Conservation (phyloP, 2,113 vertebrate genomes). For the Rhynchopsitta pachyrhyncha region DNA sequence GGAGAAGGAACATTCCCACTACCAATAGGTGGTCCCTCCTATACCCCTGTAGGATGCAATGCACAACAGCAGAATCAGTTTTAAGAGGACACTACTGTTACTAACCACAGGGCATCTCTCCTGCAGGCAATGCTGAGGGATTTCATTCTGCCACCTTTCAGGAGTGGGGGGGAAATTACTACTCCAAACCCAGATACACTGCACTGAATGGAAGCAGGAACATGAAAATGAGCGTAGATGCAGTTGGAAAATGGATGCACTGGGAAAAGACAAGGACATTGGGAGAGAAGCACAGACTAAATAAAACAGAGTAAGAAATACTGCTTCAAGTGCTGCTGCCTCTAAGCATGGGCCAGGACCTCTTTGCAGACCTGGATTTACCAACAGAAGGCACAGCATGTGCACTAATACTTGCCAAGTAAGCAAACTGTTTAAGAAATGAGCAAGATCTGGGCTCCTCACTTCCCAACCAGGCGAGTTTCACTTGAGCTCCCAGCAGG, state of each 20-base stretch:
- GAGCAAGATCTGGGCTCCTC: background rate
- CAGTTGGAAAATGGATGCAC: background rate
- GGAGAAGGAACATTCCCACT: background rate
- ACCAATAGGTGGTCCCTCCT: background rate
- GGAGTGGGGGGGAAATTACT: background rate
- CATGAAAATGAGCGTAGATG: background rate
- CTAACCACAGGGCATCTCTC: background rate
- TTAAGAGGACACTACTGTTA: background rate
- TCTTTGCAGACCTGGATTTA: background rate
- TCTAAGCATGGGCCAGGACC: background rate
- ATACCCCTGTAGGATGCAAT: rapidly evolving
- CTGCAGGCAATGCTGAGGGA: background rate
- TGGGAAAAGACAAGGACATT: background rate
- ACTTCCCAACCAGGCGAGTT: background rate
- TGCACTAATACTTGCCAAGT: background rate
- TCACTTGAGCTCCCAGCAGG: background rate
- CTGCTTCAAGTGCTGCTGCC: background rate
- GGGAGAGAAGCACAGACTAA: background rate
- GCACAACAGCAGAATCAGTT: background rate
- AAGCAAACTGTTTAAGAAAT: background rate
- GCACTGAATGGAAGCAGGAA: background rate
- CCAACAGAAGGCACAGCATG: background rate
- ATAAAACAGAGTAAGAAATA: background rate
- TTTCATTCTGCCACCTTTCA: background rate
- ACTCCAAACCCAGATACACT: background rate